A percentile compares a stretch with the other conserved stretches of the same genome.
Conservation (phyloP, 2,888 invertebrate species). For the Isoperla grammatica region DNA sequence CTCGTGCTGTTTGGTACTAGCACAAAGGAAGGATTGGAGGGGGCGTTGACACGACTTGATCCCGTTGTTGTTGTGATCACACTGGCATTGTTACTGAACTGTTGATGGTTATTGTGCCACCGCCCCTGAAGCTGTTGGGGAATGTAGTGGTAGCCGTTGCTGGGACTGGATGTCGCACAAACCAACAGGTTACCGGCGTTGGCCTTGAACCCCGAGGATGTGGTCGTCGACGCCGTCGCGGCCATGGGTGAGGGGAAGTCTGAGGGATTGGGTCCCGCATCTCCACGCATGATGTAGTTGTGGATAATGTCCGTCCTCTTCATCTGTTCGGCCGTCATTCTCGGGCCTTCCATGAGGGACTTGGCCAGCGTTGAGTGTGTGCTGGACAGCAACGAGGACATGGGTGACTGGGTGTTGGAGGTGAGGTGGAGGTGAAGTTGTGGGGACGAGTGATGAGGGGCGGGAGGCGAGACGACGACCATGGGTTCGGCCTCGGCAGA, state of each 20-base stretch:
- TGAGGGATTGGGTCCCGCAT: constrained; percentile 42
- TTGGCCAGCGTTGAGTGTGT: constrained; percentile 87
- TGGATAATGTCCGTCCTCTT: constrained; percentile 90
- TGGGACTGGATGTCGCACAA: constrained; percentile 28
- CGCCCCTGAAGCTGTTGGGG: constrained; percentile 32
- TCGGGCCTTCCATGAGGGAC: constrained; percentile 86
- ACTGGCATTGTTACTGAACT: constrained; percentile 46
- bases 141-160: constrained; percentile 35
- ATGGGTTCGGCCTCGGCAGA: constrained; percentile 70
- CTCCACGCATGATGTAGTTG: constrained; percentile 82
- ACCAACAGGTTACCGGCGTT: constrained; percentile 36
- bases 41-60: constrained; percentile 19
- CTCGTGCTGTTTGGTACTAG: constrained; percentile 24
- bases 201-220: constrained; percentile 35
- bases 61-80: constrained; percentile 58
- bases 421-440: constrained; percentile 50
- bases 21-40: constrained; percentile 22
- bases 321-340: constrained; percentile 89
- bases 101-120: constrained; percentile 15
- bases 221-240: constrained; percentile 49
- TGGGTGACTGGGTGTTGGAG: constrained; percentile 39
- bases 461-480: constrained; percentile 31
- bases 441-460: constrained; percentile 35
- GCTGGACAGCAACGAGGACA: constrained; percentile 64
- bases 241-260: constrained; percentile 46